phyloP scores from a whole-genome alignment of 92 coral and sea anemone genomes.

The Isaurus tuberculatus region DNA sequence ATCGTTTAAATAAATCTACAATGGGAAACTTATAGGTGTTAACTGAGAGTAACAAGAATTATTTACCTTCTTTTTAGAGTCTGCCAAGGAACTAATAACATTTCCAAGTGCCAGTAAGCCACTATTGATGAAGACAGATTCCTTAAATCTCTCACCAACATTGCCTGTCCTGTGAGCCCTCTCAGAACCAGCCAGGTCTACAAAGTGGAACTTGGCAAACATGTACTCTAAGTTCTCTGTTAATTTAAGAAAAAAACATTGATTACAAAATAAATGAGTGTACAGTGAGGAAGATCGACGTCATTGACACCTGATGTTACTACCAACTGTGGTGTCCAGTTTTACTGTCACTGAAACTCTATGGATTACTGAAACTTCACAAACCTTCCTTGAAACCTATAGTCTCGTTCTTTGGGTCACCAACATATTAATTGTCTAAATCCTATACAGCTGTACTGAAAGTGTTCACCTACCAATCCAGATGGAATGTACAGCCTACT shows the following conservation, averaged over 20 bases:
- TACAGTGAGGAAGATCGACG: no score
- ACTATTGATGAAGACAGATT: slow-evolving; percentile 93
- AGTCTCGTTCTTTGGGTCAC: no score
- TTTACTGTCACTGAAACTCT: no score
- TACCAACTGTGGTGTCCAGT: no score
- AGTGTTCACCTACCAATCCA: no score
- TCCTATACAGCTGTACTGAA: no score
- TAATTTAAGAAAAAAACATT: background rate
- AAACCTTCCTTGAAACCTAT: no score
- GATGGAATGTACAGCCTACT: no score
- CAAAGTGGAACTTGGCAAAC: slow-evolving; percentile 97
- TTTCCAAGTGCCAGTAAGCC: slow-evolving; percentile 94
- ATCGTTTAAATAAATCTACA: background rate
- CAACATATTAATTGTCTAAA: no score
- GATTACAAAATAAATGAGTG: background rate
- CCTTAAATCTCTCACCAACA: slow-evolving; percentile 98
- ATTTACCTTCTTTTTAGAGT: slow-evolving; percentile 42
- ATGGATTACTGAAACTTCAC: no score
- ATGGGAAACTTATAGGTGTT: no score
- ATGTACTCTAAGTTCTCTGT: slow-evolving; percentile 80
- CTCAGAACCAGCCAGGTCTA: slow-evolving; percentile 98
- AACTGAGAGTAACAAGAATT: background rate
- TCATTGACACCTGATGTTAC: no score
- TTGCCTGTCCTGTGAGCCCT: slow-evolving; percentile 95
- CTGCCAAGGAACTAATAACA: slow-evolving; percentile 95